phyloP scores from a whole-genome alignment of 1,140 invertebrate species.

The Drosophila pectinifera region DNA sequence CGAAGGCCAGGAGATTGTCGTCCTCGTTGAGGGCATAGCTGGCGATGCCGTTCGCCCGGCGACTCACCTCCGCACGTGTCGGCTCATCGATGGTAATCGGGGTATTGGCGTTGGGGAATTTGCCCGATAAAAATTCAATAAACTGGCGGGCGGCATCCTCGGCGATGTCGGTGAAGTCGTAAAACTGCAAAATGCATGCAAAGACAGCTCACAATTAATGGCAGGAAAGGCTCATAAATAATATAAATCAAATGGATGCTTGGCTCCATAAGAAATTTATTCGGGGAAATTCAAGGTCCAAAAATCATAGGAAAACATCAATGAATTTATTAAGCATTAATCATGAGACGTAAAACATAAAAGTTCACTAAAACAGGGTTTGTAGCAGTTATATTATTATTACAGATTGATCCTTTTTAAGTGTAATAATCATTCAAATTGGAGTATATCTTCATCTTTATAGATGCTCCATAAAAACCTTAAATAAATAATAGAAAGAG shows the following conservation, averaged over 20 bases:
- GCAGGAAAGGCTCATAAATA: slow-evolving; percentile 2
- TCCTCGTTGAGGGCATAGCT: slow-evolving; percentile 80
- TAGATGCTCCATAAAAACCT: neutral
- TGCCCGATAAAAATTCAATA: slow-evolving; percentile 78
- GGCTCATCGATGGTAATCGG: slow-evolving; percentile 70
- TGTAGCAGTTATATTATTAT: no score
- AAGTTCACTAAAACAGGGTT: no score
- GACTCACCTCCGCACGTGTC: slow-evolving; percentile 71
- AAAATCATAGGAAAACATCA: neutral
- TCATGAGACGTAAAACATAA: neutral
- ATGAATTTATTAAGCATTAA: neutral
- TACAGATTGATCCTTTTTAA: neutral
- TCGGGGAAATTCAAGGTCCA: neutral
- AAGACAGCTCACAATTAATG: slow-evolving; percentile 30
- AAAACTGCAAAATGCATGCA: slow-evolving; percentile 64
- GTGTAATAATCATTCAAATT: neutral
- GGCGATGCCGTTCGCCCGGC: slow-evolving; percentile 78
- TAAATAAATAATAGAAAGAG: neutral
- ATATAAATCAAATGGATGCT: neutral
- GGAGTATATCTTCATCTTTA: neutral
- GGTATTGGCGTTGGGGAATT: slow-evolving; percentile 69
- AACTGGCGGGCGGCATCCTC: slow-evolving; percentile 81
- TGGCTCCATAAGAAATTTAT: neutral
- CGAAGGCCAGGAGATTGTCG: slow-evolving; percentile 83
- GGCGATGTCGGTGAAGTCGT: slow-evolving; percentile 77